phyloP scores from a whole-genome alignment of 2,888 invertebrate species.

The Mythimna loreyi region DNA sequence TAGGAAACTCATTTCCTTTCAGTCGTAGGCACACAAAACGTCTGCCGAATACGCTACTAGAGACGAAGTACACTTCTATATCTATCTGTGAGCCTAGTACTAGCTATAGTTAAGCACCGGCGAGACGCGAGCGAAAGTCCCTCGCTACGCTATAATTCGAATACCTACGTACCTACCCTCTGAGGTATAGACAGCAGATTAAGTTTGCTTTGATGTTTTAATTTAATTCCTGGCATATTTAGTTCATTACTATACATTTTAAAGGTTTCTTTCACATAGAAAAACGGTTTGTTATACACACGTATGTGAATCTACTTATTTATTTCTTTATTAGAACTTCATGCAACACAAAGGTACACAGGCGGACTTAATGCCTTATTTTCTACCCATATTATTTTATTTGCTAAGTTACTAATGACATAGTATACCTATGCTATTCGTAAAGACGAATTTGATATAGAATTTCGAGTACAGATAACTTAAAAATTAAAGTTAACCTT shows the following conservation, averaged over 20 bases:
- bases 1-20: slow-evolving; percentile 28
- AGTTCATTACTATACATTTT: neutral
- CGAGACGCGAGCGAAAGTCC: slow-evolving; percentile 72
- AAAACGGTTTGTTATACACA: neutral
- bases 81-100: slow-evolving; percentile 35
- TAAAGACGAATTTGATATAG: neutral
- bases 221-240: slow-evolving; percentile 9
- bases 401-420: neutral
- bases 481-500: neutral
- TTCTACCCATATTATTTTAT: neutral
- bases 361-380: too few relatives aligned
- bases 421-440: too few relatives aligned
- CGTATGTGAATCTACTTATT: neutral
- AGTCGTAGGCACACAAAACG: slow-evolving; percentile 8
- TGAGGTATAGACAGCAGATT: slow-evolving; percentile 53
- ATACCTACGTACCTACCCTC: slow-evolving; percentile 59
- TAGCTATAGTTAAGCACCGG: slow-evolving; percentile 53
- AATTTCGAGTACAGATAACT: neutral
- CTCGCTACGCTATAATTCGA: slow-evolving; percentile 68
- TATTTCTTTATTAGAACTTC: too few relatives aligned
- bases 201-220: slow-evolving; percentile 33
- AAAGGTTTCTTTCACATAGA: neutral
- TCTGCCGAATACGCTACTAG: slow-evolving; percentile 9
- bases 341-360: too few relatives aligned
- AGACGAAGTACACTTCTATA: slow-evolving; percentile 23